Conservation (phyloP, 2,113 vertebrate species). For the Thunnus thynnus region DNA sequence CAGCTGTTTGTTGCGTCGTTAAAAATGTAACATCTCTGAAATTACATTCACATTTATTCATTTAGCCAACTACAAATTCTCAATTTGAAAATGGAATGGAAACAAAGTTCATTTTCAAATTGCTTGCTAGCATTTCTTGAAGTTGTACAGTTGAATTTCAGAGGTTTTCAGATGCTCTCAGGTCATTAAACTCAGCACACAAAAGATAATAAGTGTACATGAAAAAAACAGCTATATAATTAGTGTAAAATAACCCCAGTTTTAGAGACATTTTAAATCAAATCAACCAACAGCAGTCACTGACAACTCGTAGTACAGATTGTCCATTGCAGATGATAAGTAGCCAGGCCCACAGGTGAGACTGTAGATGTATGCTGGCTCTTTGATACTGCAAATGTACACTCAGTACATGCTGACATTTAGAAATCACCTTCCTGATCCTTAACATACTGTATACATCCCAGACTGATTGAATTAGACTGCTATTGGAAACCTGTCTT, state of each 20-base stretch:
- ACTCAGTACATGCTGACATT: neutral
- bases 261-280: conserved; percentile 20
- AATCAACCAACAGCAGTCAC: neutral
- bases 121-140: neutral
- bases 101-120: conserved; percentile 5
- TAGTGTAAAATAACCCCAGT: neutral
- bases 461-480: conserved; percentile 65
- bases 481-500: conserved; percentile 69
- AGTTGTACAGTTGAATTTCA: conserved; percentile 8
- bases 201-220: conserved; percentile 16
- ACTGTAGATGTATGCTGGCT: neutral
- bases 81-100: conserved; percentile 4
- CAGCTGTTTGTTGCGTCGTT: neutral
- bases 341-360: neutral
- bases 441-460: conserved; percentile 34
- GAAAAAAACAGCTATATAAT: neutral
- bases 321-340: conserved; percentile 4
- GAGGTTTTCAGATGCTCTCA: conserved; percentile 4
- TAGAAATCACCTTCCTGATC: neutral
- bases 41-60: neutral
- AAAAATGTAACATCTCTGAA: neutral
- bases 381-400: neutral
- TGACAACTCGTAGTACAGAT: neutral
- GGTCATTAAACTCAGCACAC: conserved; percentile 33
- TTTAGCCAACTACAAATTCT: neutral